Evolutionary conservation across 2,888 invertebrate species (phyloP), one percentile per base, ranked within the genome.

Genomic region (Campoletis raptor): DNA sequence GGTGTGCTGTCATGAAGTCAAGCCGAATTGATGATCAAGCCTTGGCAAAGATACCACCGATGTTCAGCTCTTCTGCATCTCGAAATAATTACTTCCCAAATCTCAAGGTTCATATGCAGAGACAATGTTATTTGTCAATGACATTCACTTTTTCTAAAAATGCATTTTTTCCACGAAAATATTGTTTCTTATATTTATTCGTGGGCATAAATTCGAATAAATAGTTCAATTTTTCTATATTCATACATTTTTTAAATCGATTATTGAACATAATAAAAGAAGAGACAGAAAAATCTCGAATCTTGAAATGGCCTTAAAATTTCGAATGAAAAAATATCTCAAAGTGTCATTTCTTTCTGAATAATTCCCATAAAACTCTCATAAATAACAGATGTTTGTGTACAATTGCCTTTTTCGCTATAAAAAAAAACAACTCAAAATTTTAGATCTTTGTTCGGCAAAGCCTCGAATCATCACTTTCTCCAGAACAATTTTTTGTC

Each of bases 1-100:
- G 37, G 21, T 21, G 79, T 48, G 83, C 73, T 87, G 89, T 89
- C 87, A 61, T 40, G 66, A 57, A 76, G 78, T 85, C 78, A 82
- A 88, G 85, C 83, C 88, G 82, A 85, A 89, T 89, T 77, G 86
- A 77, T 87, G 82, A 87, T 83, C 81, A 84, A 85, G 73, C 83
- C 85, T 90, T 90, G 90, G 90, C 90, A 89, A 52, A 86, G 87
- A 74, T 37, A 36, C 18, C 67, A 24, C 81, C 52, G 45, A 52
- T 48, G 67, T 45, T 61, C 82, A 66, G 72, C 57, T 67, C 78
- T n/a, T 67, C 76, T 48, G 85, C 57, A 70, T 85, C 87, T 87
- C 85, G 85, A 89, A 89, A 89, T 89, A 89, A 89, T 89, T 87
- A 83, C 84, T 82, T 85, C 83, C 61, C 81, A 69, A 81, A 86